phyloP scores from a whole-genome alignment of 2,888 invertebrate species.

The Agonopterix subpropinquella region DNA sequence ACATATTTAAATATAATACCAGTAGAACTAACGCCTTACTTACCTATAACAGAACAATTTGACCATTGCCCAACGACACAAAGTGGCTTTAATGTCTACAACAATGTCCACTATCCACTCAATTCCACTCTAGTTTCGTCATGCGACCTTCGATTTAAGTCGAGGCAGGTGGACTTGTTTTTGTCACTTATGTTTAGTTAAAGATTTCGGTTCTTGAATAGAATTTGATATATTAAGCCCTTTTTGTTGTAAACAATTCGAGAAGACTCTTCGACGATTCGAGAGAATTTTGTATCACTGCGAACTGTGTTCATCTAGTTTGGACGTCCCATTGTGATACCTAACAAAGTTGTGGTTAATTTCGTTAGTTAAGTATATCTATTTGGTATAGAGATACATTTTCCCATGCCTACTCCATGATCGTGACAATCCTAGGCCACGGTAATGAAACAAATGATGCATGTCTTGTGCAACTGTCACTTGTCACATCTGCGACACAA shows the following conservation, averaged over 20 bases:
- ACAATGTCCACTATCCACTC: not conserved
- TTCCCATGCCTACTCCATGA: not conserved
- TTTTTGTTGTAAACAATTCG: no score
- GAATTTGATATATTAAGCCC: no score
- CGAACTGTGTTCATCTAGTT: no score
- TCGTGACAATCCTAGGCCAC: slow-evolving; percentile 8
- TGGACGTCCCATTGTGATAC: no score
- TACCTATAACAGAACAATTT: not conserved
- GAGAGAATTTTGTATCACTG: no score
- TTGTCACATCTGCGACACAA: not conserved
- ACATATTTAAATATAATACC: no score
- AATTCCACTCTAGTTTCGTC: not conserved
- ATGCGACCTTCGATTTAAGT: slow-evolving; percentile 3
- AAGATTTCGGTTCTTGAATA: no score
- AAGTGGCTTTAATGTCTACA: not conserved
- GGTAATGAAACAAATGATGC: not conserved
- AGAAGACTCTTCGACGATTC: no score
- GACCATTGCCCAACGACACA: not conserved
- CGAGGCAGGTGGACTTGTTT: slow-evolving; percentile 2
- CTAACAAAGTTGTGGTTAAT: no score
- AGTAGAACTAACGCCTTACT: not conserved
- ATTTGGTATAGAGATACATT: no score
- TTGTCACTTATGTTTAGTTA: not conserved
- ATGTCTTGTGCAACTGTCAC: not conserved
- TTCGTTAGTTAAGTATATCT: no score